phyloP scores from a whole-genome alignment of 1,140 invertebrate species.

The Papilio polyxenes region DNA sequence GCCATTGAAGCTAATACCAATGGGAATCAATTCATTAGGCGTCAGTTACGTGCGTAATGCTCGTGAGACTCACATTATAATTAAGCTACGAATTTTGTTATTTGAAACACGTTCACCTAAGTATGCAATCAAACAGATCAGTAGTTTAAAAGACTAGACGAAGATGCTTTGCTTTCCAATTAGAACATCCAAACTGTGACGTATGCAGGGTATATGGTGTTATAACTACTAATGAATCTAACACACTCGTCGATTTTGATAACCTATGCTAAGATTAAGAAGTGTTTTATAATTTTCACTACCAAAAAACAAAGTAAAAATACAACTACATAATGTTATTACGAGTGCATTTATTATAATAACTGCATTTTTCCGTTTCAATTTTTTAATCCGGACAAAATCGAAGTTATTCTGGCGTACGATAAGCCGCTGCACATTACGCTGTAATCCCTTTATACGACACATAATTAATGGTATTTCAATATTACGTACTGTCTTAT shows the following conservation, averaged over 20 bases:
- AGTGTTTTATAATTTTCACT: too few relatives aligned
- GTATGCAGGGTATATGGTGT: too few relatives aligned
- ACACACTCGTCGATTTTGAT: too few relatives aligned
- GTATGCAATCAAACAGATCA: background rate
- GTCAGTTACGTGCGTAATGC: conserved; percentile 10
- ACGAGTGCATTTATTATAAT: background rate
- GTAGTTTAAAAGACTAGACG: background rate
- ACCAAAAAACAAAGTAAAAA: background rate
- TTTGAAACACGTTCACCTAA: background rate
- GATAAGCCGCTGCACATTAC: background rate
- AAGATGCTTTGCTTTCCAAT: background rate
- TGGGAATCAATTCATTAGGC: conserved; percentile 36
- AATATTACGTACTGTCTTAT: background rate
- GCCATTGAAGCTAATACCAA: background rate
- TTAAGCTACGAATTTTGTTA: background rate
- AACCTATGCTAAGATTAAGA: too few relatives aligned
- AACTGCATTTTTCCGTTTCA: background rate
- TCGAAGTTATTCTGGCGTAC: background rate
- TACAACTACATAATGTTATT: background rate
- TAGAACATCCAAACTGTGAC: background rate
- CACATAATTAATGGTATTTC: background rate
- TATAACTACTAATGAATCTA: too few relatives aligned
- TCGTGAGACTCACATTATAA: conserved; percentile 2
- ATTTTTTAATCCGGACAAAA: background rate
- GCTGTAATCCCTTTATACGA: background rate